Base-by-base conservation (phyloP, 30 jellyfish, hydroid and myxozoan species). In the Sanderia malayensis region DNA sequence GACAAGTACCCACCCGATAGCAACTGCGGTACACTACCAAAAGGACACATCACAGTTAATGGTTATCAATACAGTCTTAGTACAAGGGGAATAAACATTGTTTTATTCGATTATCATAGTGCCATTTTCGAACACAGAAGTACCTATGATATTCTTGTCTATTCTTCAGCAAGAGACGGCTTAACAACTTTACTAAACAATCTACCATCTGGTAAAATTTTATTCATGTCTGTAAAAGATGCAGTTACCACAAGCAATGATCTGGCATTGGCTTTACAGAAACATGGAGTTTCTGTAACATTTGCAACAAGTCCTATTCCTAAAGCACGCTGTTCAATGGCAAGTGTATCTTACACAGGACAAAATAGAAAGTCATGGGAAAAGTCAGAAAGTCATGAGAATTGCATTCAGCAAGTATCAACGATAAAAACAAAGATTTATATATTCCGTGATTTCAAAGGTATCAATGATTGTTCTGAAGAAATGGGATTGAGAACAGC, bases 51-150 rank as follows among this genome's bases (percentile, higher is more conserved):
- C 55, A 65, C 41, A 4, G 71, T 78, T 0, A 78, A 78, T 25
- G 82, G 89, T 20, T 41, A 47, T 57, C 82, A 78, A 23, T 37
- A 47, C 69, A 64, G 76, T 19, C 28, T 31, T 23, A 49, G 30
- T 22, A 31, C 26, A 24, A 67, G 75, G 10, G 82, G 89, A 20
- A 58, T 78, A 62, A 65, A 78, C 46, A 57, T 32, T 0, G 70
- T 49, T 9, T 25, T 78, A 1, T 78, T 64, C 32, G 89, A 78
- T 25, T 22, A 64, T 33, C 89, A 82, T 21, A 78, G 89, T 78
- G 89, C 79, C 2, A 0, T 52, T 18, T 65, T 61, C 1, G 89
- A 66, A 33, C 63, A 55, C 20, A 29, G 76, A 15, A 66, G 28
- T 26, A 29, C 20, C 2, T 65, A 64, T 41, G 79, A 66, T 18